phyloP scores from a whole-genome alignment of 1,140 invertebrate genomes.

The Megalopta genalis region DNA sequence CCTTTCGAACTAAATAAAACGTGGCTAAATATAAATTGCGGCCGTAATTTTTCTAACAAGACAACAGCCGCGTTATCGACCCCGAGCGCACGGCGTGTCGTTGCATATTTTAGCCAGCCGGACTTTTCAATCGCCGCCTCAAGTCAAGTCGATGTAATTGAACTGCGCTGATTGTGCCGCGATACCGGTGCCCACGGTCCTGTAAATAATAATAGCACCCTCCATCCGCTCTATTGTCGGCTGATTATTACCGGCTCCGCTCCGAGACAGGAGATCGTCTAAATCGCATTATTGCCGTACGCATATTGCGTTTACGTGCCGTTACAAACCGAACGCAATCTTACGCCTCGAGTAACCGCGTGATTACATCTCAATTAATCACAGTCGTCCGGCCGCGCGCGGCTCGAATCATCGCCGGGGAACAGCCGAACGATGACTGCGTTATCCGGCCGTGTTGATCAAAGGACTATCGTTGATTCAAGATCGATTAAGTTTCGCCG shows the following conservation, averaged over 20 bases:
- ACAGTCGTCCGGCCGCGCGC: background rate
- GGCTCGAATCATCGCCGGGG: background rate
- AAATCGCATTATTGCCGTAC: background rate
- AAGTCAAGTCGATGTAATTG: too few species aligned
- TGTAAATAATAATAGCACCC: background rate
- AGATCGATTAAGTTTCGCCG: slow-evolving; percentile 5
- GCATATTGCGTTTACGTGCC: background rate
- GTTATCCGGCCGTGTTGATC: slow-evolving; percentile 18
- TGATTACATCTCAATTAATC: slow-evolving; percentile 37
- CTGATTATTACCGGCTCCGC: background rate
- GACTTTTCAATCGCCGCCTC: background rate
- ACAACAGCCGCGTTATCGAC: too few species aligned
- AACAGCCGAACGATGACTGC: background rate
- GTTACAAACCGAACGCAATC: slow-evolving; percentile 20
- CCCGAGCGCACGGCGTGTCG: too few species aligned
- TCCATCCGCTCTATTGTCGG: background rate
- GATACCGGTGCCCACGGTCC: background rate
- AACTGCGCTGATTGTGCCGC: background rate
- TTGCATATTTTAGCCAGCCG: too few species aligned
- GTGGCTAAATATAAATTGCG: too few species aligned
- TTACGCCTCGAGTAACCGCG: slow-evolving; percentile 19
- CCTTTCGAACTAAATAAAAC: too few species aligned
- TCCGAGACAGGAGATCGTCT: background rate
- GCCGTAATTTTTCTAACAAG: too few species aligned
- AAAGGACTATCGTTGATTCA: slow-evolving; percentile 23